Evolutionary conservation across 2,113 vertebrate genomes (phyloP), one percentile per base, ranked within the genome.

Genomic region (Hippoglossus stenolepis): DNA sequence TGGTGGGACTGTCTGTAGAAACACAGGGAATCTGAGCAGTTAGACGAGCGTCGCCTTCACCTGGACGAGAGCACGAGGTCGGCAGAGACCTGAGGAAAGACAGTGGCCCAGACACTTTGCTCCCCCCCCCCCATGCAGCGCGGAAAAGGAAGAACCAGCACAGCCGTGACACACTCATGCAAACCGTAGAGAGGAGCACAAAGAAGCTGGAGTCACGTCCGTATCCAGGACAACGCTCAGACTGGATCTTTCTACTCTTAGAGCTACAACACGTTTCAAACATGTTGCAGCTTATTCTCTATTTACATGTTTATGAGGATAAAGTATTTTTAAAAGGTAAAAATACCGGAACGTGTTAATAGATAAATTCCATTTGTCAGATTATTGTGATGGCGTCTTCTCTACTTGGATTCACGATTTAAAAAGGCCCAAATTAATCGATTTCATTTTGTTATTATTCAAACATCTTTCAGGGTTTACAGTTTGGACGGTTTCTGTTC

Each of bases 1-100:
- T 95, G 84, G 95, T 93, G 58, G 97, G 97, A 78, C 97, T 98
- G 87, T 96, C 98, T 98, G 91, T 24, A 77, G 13, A 85, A 18
- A 51, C 17, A 51, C 56, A 51, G 66, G 35, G 24, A 38, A 38
- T 47, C 0, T 3, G 35, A 67, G 2, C 13, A 38, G 81, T 90
- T 84, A 90, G 21, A 58, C 20, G 45, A n/a, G 40, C 13, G n/a
- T 70, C 43, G 68, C 14, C 10, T 60, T 45, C 65, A n/a, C 3
- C 20, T 23, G 8, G 2, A 51, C 15, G 3, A 5, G 5, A 20
- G 3, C 49, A 6, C 3, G 64, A 66, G 59, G 56, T 35, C 2
- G 65, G 59, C 65, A 69, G 67, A 84, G 57, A 75, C 74, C 35
- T 45, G 60, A 77, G 79, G 77, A 87, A 78, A 68, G 63, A 79